A percentile compares a stretch with the other conserved stretches of the same genome.
These are phyloP conservation scores for Carposina sasakii DNA, from an alignment of 1,140 invertebrate species.

Conservation along the genomic window DNA sequence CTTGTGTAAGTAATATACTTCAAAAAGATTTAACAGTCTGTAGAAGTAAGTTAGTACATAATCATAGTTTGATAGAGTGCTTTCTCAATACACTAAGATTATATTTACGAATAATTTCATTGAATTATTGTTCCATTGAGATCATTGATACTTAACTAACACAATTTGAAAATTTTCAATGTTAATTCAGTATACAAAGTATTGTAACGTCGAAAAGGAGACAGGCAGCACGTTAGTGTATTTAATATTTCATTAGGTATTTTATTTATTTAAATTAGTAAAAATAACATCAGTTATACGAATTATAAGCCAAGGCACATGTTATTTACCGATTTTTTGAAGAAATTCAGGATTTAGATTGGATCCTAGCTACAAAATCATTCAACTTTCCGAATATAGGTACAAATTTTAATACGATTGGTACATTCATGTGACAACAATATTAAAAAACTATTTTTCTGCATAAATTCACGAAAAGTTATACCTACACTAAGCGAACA, in stretches of 20 bases:
- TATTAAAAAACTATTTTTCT: conserved; percentile 72
- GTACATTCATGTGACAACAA: conserved; percentile 71
- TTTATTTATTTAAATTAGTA: conserved; percentile 36
- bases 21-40: too few species aligned
- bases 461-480: conserved; percentile 70
- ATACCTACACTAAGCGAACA: conserved; percentile 69
- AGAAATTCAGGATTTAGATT: conserved; percentile 68
- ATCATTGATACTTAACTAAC: too few species aligned
- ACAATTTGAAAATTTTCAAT: too few species aligned
- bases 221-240: conserved; percentile 41
- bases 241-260: conserved; percentile 24
- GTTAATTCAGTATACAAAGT: too few species aligned
- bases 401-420: conserved; percentile 70
- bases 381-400: conserved; percentile 71
- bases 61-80: too few species aligned
- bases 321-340: conserved; percentile 55
- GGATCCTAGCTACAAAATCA: conserved; percentile 70
- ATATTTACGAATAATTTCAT: too few species aligned
- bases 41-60: too few species aligned
- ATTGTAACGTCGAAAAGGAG: too few species aligned
- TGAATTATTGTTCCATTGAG: too few species aligned
- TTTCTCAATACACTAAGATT: too few species aligned
- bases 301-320: conserved; percentile 64
- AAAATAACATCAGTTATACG: conserved; percentile 57
- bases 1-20: too few species aligned